Conservation (phyloP, 2,797 vertebrate species). For the Myotis daubentonii region DNA sequence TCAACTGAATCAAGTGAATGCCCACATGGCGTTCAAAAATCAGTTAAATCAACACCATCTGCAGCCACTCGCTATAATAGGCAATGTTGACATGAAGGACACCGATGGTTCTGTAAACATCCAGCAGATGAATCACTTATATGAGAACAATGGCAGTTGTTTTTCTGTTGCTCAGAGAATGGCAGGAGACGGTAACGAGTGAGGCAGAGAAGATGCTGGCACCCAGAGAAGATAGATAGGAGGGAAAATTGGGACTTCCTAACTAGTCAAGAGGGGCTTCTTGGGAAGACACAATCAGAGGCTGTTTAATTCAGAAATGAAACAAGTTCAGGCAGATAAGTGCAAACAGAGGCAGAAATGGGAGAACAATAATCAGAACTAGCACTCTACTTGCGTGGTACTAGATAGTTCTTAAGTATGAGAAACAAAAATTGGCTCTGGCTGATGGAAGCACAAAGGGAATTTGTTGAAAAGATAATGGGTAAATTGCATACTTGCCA, state of each 20-base stretch:
- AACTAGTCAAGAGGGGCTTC: conserved; percentile 6
- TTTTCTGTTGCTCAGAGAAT: background rate
- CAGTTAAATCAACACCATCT: conserved; percentile 40
- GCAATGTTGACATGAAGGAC: conserved; percentile 24
- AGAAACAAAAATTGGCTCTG: conserved; percentile 46
- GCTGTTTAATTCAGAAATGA: conserved; percentile 33
- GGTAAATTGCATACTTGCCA: background rate
- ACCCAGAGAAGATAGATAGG: background rate
- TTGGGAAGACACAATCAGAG: conserved; percentile 1
- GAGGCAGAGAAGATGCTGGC: background rate
- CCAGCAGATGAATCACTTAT: background rate
- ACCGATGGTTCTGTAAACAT: conserved; percentile 13
- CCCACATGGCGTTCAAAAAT: background rate
- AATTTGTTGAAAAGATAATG: conserved; percentile 17
- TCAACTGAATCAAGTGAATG: background rate
- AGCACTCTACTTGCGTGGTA: background rate
- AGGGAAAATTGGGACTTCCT: background rate
- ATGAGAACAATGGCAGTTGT: background rate
- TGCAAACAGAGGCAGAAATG: background rate
- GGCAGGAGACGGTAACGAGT: background rate
- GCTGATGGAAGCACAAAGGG: background rate
- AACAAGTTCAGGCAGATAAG: conserved; percentile 39
- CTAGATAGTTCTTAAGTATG: background rate
- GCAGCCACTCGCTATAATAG: background rate
- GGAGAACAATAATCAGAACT: background rate